Evolutionary conservation across 2,797 vertebrate species (phyloP).

Genomic region (Valencia hispanica): DNA sequence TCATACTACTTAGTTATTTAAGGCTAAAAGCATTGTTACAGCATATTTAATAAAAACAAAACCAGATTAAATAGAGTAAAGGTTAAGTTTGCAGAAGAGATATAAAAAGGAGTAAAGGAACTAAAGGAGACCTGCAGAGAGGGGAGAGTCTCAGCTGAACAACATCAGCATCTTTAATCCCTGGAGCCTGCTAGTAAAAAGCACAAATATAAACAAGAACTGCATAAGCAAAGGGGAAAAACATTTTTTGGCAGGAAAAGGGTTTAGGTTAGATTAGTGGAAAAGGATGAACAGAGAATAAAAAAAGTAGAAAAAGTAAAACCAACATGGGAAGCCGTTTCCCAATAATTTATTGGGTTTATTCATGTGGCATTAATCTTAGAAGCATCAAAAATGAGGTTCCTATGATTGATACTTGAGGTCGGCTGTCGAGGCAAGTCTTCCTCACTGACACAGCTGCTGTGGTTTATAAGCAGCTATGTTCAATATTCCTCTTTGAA

Average conservation of each 20-base stretch:
- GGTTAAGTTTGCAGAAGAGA: slow-evolving; percentile 18
- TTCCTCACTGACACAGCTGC: background rate
- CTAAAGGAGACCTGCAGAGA: slow-evolving; percentile 14
- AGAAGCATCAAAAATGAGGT: background rate
- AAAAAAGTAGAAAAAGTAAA: slow-evolving; percentile 37
- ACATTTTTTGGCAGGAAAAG: slow-evolving; percentile 3
- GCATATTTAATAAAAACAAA: slow-evolving; percentile 17
- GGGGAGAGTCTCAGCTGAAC: slow-evolving; percentile 1
- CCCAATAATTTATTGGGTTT: slow-evolving; percentile 23
- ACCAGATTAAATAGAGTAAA: slow-evolving; percentile 17
- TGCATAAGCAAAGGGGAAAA: slow-evolving; percentile 33
- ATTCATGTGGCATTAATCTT: slow-evolving; percentile 4
- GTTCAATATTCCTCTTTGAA: background rate
- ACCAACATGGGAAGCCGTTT: slow-evolving; percentile 56
- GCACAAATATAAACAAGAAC: slow-evolving; percentile 26
- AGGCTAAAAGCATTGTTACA: slow-evolving; percentile 10
- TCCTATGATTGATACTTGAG: background rate
- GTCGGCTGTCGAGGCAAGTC: background rate
- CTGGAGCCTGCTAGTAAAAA: slow-evolving; percentile 26
- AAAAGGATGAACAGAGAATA: slow-evolving; percentile 37
- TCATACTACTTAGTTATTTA: slow-evolving; percentile 8
- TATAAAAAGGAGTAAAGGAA: slow-evolving; percentile 10
- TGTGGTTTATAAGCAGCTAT: background rate
- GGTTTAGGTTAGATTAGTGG: slow-evolving; percentile 40
- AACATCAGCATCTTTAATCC: slow-evolving; percentile 44